Base-by-base conservation (phyloP, 2,113 vertebrate genomes). In the Triplophysa siluroides region DNA sequence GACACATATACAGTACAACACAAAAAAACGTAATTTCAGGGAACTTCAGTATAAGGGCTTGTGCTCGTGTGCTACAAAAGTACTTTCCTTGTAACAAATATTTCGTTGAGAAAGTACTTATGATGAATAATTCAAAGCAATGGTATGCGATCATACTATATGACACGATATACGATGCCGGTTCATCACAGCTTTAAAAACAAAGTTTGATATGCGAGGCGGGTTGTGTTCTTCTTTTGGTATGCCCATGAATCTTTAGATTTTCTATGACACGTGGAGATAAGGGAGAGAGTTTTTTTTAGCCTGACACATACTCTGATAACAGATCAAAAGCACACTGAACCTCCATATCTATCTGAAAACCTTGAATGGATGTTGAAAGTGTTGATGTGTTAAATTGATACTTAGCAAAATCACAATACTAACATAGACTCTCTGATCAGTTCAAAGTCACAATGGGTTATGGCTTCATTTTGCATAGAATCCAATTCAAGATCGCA, bases 121-220 rank as follows among this genome's bases (percentile, higher is more conserved):
- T 38, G 33, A 38, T 38, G 33, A 38, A 38, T 6, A 38, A 38
- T 38, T 38, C 33, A 38, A 38, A 38, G 33, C 5, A 7, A 33
- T 33, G 5, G 4, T 4, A 33, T 33, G 29, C 5, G 6, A 0
- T 6, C 33, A 38, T 38, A 1, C 33, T 38, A 38, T 38, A 38
- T 38, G 1, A 38, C 4, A 3, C 3, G 29, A 3, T 29, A 3
- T 29, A 29, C 3, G 29, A 43, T 43, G 41, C 41, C 10, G 8
- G 9, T 43, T 43, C 41, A 9, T 43, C 41, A 43, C 41, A 56
- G 45, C 69, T 85, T 91, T 82, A 67, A 60, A 80, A 79, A 50
- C 70, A 91, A 88, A 89, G 91, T 74, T 88, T 89, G 87, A 90
- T 90, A 90, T 90, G 83, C 87, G 90, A 90, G 88, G 90, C 86